A percentile compares a stretch with the other conserved stretches of the same genome.
These are phyloP conservation scores for Gorilla gorilla DNA, from an alignment of 2,113 vertebrate genomes.

Conservation along the genomic window DNA sequence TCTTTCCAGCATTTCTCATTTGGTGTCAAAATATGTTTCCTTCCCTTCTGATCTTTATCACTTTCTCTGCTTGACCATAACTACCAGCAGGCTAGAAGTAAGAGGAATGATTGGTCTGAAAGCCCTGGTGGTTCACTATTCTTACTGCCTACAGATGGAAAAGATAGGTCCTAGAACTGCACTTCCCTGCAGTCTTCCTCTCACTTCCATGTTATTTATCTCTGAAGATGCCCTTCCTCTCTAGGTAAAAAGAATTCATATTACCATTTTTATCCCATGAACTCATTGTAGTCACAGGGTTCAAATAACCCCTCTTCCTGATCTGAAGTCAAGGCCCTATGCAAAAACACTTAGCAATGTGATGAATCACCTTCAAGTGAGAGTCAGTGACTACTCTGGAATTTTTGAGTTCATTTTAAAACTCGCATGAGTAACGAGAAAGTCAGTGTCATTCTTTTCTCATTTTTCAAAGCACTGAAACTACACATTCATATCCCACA, in stretches of 20 bases:
- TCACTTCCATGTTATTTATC: not conserved
- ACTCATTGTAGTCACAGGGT: not conserved
- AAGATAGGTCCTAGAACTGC: not conserved
- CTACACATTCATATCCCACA: slow-evolving; percentile 78
- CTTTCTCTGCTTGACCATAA: not conserved
- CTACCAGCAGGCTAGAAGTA: not conserved
- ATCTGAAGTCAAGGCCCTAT: not conserved
- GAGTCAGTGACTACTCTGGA: slow-evolving; percentile 58
- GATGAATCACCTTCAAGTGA: not conserved
- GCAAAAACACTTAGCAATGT: slow-evolving; percentile 5
- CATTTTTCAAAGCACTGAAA: slow-evolving; percentile 76
- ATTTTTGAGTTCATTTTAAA: slow-evolving; percentile 74
- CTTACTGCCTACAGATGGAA: not conserved
- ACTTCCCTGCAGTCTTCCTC: not conserved
- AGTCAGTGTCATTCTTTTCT: not conserved
- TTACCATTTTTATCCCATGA: not conserved
- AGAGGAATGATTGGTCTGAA: not conserved
- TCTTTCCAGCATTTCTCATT: not conserved
- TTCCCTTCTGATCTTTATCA: not conserved
- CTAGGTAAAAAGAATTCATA: not conserved
- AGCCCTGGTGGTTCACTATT: not conserved
- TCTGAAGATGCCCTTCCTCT: not conserved
- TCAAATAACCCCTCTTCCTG: not conserved
- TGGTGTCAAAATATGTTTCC: not conserved
- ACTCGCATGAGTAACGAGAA: slow-evolving; percentile 73